Evolutionary conservation across 2,888 invertebrate species (phyloP), one percentile per base, ranked within the genome.

Genomic region (Scaptomyza parva): DNA sequence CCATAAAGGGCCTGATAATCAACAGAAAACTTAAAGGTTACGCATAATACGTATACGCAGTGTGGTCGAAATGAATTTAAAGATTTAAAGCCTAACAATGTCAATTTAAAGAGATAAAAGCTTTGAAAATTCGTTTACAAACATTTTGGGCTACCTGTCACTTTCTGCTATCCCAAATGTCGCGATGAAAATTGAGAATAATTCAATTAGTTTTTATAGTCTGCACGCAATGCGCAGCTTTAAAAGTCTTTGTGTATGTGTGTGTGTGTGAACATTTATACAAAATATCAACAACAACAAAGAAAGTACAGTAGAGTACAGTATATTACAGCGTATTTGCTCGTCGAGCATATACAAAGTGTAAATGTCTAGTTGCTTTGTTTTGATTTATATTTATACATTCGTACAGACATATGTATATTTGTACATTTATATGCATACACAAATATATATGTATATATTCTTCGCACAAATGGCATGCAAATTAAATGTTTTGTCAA

Each of bases 301-400:
- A 35, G 8, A n/a, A 33, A 33, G 28, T 8, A 26, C 7, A 7
- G 26, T 28, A 35, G 8, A 35, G 35, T 35, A 14, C 8, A 14
- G 28, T 35, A 8, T 2, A 35, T 6, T 35, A 8, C 14, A 65
- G 66, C 66, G n/a, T 51, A 61, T 65, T 20, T 51, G 2, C 2
- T 0, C 40, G 61, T 65, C 53, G 52, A 9, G 3, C 30, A 33
- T 3, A 9, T n/a, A 7, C 12, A 8, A 18, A 0, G 2, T 12
- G 1, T 20, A 17, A 18, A 39, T 50, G 33, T 14, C 65, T 24
- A 20, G 12, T 26, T 41, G 40, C 30, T 67, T 55, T 64, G 45
- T 64, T 64, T 68, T 47, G 45, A 55, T 35, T 47, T 64, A 67
- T 64, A 67, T 64, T 67, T 68, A 67, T 64, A 64, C 17, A 64